Evolutionary conservation across 2,797 vertebrate genomes (phyloP).

Genomic region (Sphaeramia orbicularis): DNA sequence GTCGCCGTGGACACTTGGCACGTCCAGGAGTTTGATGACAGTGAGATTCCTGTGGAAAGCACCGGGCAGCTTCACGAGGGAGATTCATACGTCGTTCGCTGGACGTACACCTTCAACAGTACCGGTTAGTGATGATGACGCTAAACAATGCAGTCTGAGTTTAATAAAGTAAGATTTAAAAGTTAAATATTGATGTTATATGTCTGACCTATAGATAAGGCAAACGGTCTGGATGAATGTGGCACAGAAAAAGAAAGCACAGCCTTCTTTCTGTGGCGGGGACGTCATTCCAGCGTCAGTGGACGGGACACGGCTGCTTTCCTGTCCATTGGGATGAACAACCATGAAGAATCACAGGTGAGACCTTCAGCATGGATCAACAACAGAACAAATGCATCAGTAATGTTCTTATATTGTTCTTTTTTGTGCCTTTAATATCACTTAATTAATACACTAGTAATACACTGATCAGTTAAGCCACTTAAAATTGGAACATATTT

Average conservation of each 20-base stretch:
- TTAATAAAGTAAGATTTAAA: background rate
- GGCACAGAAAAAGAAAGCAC: constrained; percentile 51
- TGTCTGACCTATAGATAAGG: constrained; percentile 38
- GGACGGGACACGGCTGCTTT: constrained; percentile 77
- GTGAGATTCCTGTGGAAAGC: constrained; percentile 72
- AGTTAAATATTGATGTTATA: background rate
- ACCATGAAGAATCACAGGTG: constrained; percentile 75
- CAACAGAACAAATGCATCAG: too few relatives aligned
- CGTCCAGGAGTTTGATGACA: constrained; percentile 77
- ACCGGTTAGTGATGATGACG: constrained; percentile 64
- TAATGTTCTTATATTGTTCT: too few relatives aligned
- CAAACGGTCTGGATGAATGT: constrained; percentile 36
- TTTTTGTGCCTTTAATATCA: background rate
- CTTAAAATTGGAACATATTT: background rate
- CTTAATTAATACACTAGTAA: background rate
- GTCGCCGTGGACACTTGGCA: constrained; percentile 82
- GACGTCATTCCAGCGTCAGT: constrained; percentile 73
- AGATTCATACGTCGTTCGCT: constrained; percentile 84
- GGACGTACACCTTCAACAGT: constrained; percentile 76
- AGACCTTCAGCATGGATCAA: background rate
- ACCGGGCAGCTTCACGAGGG: constrained; percentile 83
- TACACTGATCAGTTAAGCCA: background rate
- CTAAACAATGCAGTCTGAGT: too few relatives aligned
- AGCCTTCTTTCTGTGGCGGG: constrained; percentile 85
- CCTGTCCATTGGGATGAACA: constrained; percentile 75